A percentile compares a stretch with the other conserved stretches of the same genome.
Conservation (phyloP, 2,888 invertebrate genomes). For the Cataglyphis albicans region DNA sequence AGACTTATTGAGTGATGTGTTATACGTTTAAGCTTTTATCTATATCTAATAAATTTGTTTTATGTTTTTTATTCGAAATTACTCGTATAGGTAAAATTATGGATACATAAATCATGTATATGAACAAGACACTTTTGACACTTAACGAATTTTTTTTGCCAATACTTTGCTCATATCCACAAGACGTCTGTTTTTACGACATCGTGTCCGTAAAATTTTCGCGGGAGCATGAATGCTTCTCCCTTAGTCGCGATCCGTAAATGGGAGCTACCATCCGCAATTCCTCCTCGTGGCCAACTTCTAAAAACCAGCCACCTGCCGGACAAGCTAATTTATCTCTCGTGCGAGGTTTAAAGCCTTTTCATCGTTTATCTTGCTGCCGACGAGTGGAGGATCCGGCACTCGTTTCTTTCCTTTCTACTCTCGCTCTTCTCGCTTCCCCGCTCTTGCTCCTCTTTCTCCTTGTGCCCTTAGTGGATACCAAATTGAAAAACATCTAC, state of each 20-base stretch:
- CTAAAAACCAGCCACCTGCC: conserved; percentile 75
- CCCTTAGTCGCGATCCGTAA: conserved; percentile 64
- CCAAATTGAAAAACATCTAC: conserved; percentile 76
- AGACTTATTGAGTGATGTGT: no score
- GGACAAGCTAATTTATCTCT: conserved; percentile 79
- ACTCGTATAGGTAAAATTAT: background rate
- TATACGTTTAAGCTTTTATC: background rate
- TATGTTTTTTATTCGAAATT: background rate
- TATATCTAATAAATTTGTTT: background rate
- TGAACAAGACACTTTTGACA: background rate
- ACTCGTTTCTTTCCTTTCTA: conserved; percentile 65
- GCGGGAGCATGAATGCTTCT: conserved; percentile 53
- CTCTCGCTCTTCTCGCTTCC: conserved; percentile 16
- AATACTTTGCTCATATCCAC: conserved; percentile 15
- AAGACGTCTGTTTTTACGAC: conserved; percentile 5
- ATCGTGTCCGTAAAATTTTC: conserved; percentile 28
- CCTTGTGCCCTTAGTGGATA: conserved; percentile 54
- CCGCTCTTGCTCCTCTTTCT: conserved; percentile 18
- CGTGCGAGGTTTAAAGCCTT: conserved; percentile 74
- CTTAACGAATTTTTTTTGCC: background rate
- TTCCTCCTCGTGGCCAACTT: conserved; percentile 68
- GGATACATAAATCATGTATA: background rate
- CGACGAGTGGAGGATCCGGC: conserved; percentile 70
- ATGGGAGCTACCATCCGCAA: conserved; percentile 66
- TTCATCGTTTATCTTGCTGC: conserved; percentile 77